Evolutionary conservation across 2,113 vertebrate species (phyloP).

Genomic region (Trachemys scripta): DNA sequence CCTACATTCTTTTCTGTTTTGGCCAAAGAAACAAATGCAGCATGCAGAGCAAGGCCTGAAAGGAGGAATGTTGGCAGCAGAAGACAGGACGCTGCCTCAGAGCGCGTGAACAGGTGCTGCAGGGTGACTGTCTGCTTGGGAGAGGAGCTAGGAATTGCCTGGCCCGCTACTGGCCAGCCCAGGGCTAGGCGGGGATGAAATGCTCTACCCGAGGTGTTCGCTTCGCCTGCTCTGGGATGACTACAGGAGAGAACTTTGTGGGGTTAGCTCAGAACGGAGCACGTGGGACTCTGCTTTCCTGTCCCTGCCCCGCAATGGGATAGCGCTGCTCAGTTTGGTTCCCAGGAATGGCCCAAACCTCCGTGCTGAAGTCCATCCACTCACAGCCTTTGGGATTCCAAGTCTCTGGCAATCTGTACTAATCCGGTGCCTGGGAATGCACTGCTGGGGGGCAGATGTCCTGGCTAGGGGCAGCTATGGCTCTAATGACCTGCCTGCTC

Average conservation of each 20-base stretch:
- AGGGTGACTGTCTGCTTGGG: background rate
- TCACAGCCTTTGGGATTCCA: background rate
- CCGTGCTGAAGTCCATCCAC: background rate
- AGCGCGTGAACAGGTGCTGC: background rate
- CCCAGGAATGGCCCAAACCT: background rate
- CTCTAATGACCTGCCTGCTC: slow-evolving; percentile 46
- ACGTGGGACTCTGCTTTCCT: background rate
- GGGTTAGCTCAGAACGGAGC: background rate
- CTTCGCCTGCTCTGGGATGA: background rate
- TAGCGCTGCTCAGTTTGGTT: too few relatives aligned
- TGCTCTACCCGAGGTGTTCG: too few relatives aligned
- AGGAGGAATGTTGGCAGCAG: background rate
- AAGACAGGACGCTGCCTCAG: background rate
- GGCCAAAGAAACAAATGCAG: fast-evolving
- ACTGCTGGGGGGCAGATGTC: background rate
- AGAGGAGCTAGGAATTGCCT: background rate
- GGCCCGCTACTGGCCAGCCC: background rate
- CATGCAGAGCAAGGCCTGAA: background rate
- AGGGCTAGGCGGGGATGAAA: background rate
- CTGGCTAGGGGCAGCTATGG: background rate
- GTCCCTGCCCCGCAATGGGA: background rate
- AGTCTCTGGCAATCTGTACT: background rate
- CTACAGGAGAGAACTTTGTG: background rate
- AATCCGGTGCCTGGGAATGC: background rate
- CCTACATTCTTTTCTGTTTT: background rate